These are phyloP conservation scores for Brassicogethes aeneus DNA, from an alignment of 2,888 invertebrate genomes.

Conservation along the genomic window DNA sequence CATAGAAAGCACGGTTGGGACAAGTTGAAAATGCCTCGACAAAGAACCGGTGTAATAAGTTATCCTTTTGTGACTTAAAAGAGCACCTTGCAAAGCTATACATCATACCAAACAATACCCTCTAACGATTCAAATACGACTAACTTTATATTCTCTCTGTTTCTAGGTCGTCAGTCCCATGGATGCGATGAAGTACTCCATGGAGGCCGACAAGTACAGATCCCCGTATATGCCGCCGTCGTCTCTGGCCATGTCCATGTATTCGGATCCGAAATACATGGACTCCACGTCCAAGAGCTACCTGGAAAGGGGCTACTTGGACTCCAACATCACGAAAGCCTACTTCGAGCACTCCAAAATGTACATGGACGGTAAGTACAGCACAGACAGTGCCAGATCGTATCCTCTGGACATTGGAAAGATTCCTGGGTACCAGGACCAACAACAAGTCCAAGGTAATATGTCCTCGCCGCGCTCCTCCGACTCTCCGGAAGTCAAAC, in stretches of 20 bases:
- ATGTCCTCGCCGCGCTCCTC: constrained; percentile 41
- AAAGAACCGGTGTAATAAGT: too few species aligned
- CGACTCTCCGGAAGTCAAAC: constrained; percentile 42
- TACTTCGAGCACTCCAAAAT: constrained; percentile 60
- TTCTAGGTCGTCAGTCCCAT: constrained; percentile 65
- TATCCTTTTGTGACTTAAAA: too few species aligned
- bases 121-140: too few species aligned
- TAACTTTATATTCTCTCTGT: neutral
- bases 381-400: constrained; percentile 32
- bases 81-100: too few species aligned
- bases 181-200: constrained; percentile 71
- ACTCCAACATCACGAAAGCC: constrained; percentile 60
- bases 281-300: constrained; percentile 49
- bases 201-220: constrained; percentile 69
- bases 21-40: too few species aligned
- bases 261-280: constrained; percentile 60
- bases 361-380: constrained; percentile 56
- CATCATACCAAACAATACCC: too few species aligned
- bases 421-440: constrained; percentile 41
- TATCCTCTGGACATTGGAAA: constrained; percentile 59
- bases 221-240: constrained; percentile 58
- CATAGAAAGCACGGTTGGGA: too few species aligned
- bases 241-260: constrained; percentile 60
- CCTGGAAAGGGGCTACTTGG: constrained; percentile 57
- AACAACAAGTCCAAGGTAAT: constrained; percentile 16